Evolutionary conservation across 2,888 invertebrate species (phyloP).

Genomic region (Argyresthia goedartella): DNA sequence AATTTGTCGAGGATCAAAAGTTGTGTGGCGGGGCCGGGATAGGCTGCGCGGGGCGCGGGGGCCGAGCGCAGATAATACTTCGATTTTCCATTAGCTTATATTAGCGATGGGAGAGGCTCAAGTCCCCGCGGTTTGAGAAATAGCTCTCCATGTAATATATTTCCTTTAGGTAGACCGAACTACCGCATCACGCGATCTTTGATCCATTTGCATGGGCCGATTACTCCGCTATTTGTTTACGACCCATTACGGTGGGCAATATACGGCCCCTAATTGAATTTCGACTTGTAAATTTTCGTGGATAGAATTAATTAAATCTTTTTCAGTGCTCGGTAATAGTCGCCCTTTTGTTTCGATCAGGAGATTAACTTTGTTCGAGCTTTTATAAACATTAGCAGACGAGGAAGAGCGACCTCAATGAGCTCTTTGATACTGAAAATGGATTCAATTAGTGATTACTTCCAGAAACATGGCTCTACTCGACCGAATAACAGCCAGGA

Average conservation of each 20-base stretch:
- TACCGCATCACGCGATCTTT: slow-evolving; percentile 63
- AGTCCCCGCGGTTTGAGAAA: slow-evolving; percentile 42
- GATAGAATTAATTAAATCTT: slow-evolving; percentile 50
- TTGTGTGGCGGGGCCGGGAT: slow-evolving; percentile 33
- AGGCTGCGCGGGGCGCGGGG: slow-evolving; percentile 25
- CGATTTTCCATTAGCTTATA: slow-evolving; percentile 68
- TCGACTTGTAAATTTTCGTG: slow-evolving; percentile 52
- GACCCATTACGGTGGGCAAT: slow-evolving; percentile 47
- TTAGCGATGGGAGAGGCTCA: slow-evolving; percentile 55
- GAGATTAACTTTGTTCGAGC: slow-evolving; percentile 41
- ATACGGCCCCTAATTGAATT: slow-evolving; percentile 56
- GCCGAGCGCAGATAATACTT: slow-evolving; percentile 53
- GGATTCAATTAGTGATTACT: slow-evolving; percentile 2
- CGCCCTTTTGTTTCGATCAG: slow-evolving; percentile 22
- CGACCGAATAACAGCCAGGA: no score
- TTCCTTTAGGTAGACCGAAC: slow-evolving; percentile 54
- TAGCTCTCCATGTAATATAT: slow-evolving; percentile 55
- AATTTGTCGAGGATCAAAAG: slow-evolving; percentile 68
- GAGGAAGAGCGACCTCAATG: neutral
- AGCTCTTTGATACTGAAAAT: neutral
- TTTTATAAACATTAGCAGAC: slow-evolving; percentile 32
- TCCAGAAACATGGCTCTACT: neutral
- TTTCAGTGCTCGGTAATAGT: slow-evolving; percentile 12
- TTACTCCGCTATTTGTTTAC: slow-evolving; percentile 50
- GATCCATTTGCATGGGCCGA: slow-evolving; percentile 55